Percentiles rank a stretch among this genome's conserved stretches.
These are phyloP conservation scores for Silurus meridionalis DNA, from an alignment of 2,113 vertebrate species.

Conservation along the genomic window DNA sequence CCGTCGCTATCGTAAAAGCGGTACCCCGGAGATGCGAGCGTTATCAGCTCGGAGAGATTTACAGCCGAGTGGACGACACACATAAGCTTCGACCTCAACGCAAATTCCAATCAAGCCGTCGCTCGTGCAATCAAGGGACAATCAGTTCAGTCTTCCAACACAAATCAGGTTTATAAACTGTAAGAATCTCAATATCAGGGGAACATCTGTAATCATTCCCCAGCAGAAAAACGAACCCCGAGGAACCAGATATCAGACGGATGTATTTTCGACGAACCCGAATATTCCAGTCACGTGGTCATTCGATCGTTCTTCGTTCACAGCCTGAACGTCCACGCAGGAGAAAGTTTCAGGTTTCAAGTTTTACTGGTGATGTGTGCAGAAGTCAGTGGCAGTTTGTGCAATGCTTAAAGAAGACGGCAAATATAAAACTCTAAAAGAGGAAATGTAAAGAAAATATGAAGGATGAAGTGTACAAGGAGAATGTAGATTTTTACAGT, in stretches of 20 bases:
- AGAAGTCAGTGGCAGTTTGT: too few species aligned
- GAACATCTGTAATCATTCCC: too few species aligned
- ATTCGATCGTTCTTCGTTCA: not conserved
- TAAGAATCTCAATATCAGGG: not conserved
- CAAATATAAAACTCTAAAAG: too few species aligned
- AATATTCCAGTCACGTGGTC: not conserved
- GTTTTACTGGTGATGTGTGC: too few species aligned
- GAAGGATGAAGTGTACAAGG: too few species aligned
- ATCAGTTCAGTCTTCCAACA: too few species aligned
- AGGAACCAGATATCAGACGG: not conserved
- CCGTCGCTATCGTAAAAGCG: conserved; percentile 16
- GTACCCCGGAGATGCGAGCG: conserved; percentile 19
- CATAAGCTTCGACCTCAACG: conserved; percentile 51
- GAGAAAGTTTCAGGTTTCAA: too few species aligned
- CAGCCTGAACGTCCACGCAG: not conserved
- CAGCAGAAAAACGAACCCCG: not conserved
- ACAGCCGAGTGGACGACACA: conserved; percentile 23
- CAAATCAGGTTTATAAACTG: too few species aligned
- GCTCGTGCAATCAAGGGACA: not conserved
- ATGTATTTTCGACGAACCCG: not conserved
- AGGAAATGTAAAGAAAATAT: too few species aligned
- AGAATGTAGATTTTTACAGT: too few species aligned
- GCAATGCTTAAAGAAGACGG: too few species aligned
- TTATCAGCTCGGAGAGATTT: conserved; percentile 24
- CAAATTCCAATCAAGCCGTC: conserved; percentile 1